Evolutionary conservation across 1,140 invertebrate genomes (phyloP), one percentile per base, ranked within the genome.

Genomic region (Pseudomyrmex flavicornis): DNA sequence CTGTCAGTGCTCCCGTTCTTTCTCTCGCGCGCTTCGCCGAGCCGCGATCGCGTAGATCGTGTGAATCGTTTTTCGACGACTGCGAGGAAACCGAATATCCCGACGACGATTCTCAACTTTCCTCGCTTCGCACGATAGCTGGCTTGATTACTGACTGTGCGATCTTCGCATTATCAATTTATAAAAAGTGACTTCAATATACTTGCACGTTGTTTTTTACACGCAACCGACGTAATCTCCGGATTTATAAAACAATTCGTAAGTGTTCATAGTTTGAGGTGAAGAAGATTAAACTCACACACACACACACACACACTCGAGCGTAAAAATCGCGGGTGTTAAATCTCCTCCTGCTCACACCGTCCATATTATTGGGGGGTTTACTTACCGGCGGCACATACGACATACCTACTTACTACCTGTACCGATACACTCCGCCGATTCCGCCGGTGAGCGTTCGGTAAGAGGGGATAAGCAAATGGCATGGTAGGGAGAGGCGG

Each of bases 361-460:
- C 74, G 74, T 80, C 66, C 44, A 72, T 61, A 72, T 72, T 79
- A 52, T 46, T 58, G 50, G 12, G 35, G 48, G 62, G 35, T 70
- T 87, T 69, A 76, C 86, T 88, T 72, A 84, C 62, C 80, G 66
- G 35, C 58, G 70, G 61, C 76, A 68, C 12, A 7, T 74, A 83
- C 52, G 79, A 86, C 82, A 84, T 82, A 83, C 68, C 77, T 68
- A 82, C 82, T 80, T 82, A 83, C 70, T 68, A 72, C 75, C 80
- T 80, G 5, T 35, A 86, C 80, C 76, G 87, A 70, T 82, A 62
- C 82, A 58, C 72, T 72, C 26, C 82, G 8, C 46, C 77, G 48
- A 48, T 59, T 46, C 58, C 54, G 69, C 10, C 35, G 35, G 5
- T 17, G 12, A 26, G 62, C 26, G n/a, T 22, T n/a, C 35, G 73